Evolutionary conservation across 2,113 vertebrate species (phyloP), one percentile per base, ranked within the genome.

Genomic region (Bujurquina vittata): DNA sequence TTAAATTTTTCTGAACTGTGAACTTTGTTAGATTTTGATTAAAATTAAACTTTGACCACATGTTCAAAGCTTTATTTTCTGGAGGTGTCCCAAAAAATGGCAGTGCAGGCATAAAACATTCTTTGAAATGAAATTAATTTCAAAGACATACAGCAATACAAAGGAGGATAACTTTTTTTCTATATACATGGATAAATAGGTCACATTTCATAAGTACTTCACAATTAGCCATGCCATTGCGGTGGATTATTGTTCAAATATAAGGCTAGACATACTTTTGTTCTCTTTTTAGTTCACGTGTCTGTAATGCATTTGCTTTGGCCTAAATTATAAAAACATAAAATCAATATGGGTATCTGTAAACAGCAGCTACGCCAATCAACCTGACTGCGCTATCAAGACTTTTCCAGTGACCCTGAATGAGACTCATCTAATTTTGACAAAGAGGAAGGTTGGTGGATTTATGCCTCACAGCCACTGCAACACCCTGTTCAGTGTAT

Each of bases 371-470:
- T 49, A 69, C 49, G 65, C 65, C 26, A 49, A 15, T 49, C 40
- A 49, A 26, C 43, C 15, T 69, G 49, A 52, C 94, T 95, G 90
- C 97, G 95, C 95, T 31, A 8, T 31, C 5, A 94, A 95, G 37
- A 62, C 23, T 46, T 83, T 35, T 77, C 67, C 33, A 73, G 1
- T 35, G 52, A 55, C 76, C 63, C 35, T 84, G 85, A 96, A 95
- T 95, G 92, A 96, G 96, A 96, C 96, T 97, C 37, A 29, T 69
- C 65, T 77, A 22, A 61, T 46, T 65, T 54, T 73, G 95, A 95
- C 96, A 74, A 75, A 81, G 26, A 59, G 29, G 37, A 77, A 52
- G 33, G 49, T 80, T 14, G 33, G 10, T 23, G 23, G 43, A 84
- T 75, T 84, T 84, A 80, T 67, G 79, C 37, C 22, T 59, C 17